Conservation (phyloP, 2,888 invertebrate genomes). For the Blomia tropicalis region DNA sequence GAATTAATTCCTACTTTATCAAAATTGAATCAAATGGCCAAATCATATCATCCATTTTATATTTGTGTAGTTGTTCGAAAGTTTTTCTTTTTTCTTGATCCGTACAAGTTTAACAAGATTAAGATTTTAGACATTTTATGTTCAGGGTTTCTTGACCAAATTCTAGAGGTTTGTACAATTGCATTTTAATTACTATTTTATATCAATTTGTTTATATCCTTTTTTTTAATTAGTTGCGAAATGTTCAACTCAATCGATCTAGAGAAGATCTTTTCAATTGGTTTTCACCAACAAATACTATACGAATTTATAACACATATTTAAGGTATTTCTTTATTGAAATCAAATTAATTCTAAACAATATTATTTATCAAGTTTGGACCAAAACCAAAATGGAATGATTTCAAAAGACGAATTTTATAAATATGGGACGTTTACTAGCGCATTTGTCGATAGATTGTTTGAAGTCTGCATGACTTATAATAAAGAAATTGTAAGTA, state of each 20-base stretch:
- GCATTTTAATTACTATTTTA: background rate
- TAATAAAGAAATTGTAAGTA: slow-evolving; percentile 40
- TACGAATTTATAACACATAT: slow-evolving; percentile 82
- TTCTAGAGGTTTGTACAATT: slow-evolving; percentile 76
- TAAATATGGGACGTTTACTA: slow-evolving; percentile 61
- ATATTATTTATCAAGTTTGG: slow-evolving; percentile 41
- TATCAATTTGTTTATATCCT: background rate
- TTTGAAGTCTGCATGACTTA: slow-evolving; percentile 91
- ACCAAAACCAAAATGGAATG: slow-evolving; percentile 89
- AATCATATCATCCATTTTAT: slow-evolving; percentile 86
- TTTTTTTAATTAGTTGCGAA: slow-evolving; percentile 46
- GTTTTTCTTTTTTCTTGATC: slow-evolving; percentile 88
- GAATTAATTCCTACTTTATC: slow-evolving; percentile 81
- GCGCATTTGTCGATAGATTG: slow-evolving; percentile 74
- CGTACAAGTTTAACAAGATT: slow-evolving; percentile 66
- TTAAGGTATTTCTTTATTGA: background rate
- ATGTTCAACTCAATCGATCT: slow-evolving; percentile 65
- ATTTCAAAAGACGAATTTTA: slow-evolving; percentile 72
- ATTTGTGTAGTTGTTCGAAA: slow-evolving; percentile 88
- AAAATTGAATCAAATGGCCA: slow-evolving; percentile 58
- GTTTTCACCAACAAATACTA: slow-evolving; percentile 74
- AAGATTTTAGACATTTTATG: slow-evolving; percentile 78
- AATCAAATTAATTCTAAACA: background rate
- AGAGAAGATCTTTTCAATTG: slow-evolving; percentile 71
- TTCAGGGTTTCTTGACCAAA: slow-evolving; percentile 75